phyloP scores from a whole-genome alignment of 2,888 invertebrate genomes.

The Incurvaria masculella region DNA sequence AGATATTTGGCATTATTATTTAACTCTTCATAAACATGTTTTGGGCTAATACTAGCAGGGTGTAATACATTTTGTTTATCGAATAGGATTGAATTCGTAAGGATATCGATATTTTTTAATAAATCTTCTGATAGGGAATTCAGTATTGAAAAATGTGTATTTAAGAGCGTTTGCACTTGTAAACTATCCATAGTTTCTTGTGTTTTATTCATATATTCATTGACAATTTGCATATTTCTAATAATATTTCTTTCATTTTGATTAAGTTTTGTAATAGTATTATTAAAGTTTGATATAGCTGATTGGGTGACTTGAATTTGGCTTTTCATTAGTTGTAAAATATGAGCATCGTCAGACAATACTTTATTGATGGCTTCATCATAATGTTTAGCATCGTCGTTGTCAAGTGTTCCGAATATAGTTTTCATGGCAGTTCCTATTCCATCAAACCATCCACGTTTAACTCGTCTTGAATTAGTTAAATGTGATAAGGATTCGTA shows the following conservation, averaged over 20 bases:
- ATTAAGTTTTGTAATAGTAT: constrained; percentile 9
- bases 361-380: constrained; percentile 9
- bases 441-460: constrained; percentile 13
- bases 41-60: constrained; percentile 5
- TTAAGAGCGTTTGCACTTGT: not conserved
- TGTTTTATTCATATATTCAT: not conserved
- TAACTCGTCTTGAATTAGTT: constrained; percentile 4
- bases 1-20: constrained; percentile 1
- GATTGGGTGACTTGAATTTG: constrained; percentile 14
- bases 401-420: constrained; percentile 11
- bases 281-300: constrained; percentile 15
- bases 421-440: constrained; percentile 13
- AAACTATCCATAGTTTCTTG: not conserved
- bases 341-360: constrained; percentile 9
- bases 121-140: constrained; percentile 4
- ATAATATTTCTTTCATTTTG: constrained; percentile 5
- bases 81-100: constrained; percentile 6
- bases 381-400: constrained; percentile 13
- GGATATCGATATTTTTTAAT: constrained; percentile 4
- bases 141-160: not conserved
- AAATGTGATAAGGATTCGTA: constrained; percentile 1
- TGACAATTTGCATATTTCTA: constrained; percentile 1
- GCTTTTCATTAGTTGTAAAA: constrained; percentile 10
- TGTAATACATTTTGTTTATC: constrained; percentile 7
- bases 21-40: constrained; percentile 4